A percentile compares a stretch with the other conserved stretches of the same genome.
phyloP scores from a whole-genome alignment of 2,113 vertebrate genomes.

The Melanerpes aurifrons region DNA sequence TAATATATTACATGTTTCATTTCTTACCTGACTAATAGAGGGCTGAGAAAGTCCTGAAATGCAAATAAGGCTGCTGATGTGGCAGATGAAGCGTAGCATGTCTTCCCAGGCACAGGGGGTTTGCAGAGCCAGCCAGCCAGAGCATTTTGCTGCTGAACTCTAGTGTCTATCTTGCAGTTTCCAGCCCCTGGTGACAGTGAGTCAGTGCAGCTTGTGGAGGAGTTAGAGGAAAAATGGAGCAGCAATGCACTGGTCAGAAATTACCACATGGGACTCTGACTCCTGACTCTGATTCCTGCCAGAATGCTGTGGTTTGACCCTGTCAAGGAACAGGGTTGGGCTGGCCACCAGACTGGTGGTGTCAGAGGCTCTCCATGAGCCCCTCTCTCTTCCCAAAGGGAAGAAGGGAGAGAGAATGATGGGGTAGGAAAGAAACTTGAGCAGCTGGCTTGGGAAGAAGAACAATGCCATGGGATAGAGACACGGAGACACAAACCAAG shows the following conservation, averaged over 20 bases:
- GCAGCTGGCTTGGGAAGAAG: too few species aligned
- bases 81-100: not conserved
- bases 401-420: too few species aligned
- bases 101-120: not conserved
- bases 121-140: not conserved
- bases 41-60: not conserved
- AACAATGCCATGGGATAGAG: too few species aligned
- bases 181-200: not conserved
- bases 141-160: not conserved
- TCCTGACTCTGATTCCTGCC: not conserved
- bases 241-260: rapidly evolving
- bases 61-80: not conserved
- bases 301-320: not conserved
- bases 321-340: too few species aligned
- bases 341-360: too few species aligned
- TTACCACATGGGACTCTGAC: rapidly evolving
- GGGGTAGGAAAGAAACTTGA: too few species aligned
- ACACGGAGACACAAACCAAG: too few species aligned
- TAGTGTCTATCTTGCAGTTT: not conserved
- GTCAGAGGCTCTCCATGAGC: too few species aligned
- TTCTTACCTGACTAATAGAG: not conserved
- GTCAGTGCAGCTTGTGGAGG: not conserved
- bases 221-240: not conserved
- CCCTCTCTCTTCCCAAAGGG: too few species aligned
- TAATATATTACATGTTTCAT: not conserved